A percentile compares a stretch with the other conserved stretches of the same genome.
Conservation (phyloP, 2,113 vertebrate genomes). For the Nycticorax nycticorax region DNA sequence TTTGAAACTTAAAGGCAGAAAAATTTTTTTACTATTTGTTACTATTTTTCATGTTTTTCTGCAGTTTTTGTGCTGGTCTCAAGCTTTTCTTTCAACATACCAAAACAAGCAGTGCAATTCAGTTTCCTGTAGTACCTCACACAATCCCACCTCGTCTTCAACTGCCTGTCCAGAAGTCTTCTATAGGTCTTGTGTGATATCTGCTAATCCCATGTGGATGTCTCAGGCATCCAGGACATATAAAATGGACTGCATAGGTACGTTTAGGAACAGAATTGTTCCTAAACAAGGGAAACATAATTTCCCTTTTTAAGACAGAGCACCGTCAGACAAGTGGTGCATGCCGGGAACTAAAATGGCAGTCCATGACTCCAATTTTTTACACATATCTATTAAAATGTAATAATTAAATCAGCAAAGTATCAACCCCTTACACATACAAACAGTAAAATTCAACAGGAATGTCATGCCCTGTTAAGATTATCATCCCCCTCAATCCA, state of each 20-base stretch:
- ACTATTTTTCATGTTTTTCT: not conserved
- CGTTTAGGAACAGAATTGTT: not conserved
- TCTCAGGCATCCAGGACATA: not conserved
- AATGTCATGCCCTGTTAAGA: not conserved
- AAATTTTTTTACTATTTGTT: not conserved
- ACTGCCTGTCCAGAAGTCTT: not conserved
- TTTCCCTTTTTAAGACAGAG: not conserved
- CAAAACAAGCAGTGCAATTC: not conserved
- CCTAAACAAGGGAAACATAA: not conserved
- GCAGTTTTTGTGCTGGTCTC: not conserved
- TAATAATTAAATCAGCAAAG: not conserved
- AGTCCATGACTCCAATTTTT: not conserved
- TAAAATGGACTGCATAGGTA: not conserved
- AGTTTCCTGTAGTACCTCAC: not conserved
- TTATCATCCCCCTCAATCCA: not conserved
- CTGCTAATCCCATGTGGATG: not conserved
- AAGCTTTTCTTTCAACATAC: not conserved
- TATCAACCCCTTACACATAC: not conserved
- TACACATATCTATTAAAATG: not conserved
- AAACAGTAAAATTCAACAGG: not conserved
- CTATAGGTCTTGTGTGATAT: not conserved
- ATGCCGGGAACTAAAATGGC: not conserved
- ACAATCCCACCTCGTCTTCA: not conserved
- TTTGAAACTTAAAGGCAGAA: not conserved
- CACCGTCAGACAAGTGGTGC: not conserved